These are phyloP conservation scores for Actenoides lindsayi DNA, from an alignment of 2,113 vertebrate species.

Conservation along the genomic window DNA sequence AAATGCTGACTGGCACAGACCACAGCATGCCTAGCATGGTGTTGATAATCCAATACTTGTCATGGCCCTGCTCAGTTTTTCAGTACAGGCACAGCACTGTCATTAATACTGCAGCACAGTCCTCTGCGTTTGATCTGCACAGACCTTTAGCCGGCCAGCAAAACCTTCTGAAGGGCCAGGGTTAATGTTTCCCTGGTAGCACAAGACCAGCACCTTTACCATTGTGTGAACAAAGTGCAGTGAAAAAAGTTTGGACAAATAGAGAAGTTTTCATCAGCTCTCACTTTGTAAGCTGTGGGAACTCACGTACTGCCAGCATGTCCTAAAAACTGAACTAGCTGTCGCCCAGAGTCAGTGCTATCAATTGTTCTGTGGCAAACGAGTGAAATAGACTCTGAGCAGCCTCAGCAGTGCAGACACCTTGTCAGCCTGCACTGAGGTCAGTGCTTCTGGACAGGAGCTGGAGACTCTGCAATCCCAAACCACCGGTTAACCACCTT, in stretches of 20 bases:
- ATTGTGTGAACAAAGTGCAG: background rate
- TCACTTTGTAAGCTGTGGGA: background rate
- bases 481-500: no score
- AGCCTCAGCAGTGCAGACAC: background rate
- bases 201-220: background rate
- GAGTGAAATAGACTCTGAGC: accelerated
- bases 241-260: background rate
- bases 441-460: background rate
- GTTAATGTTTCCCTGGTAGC: background rate
- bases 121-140: accelerated
- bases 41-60: background rate
- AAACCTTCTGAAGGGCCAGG: background rate
- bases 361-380: background rate
- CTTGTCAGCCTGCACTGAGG: accelerated
- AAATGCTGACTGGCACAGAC: background rate
- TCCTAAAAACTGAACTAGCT: background rate
- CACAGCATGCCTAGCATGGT: background rate
- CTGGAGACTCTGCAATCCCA: background rate
- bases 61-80: background rate
- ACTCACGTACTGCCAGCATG: accelerated
- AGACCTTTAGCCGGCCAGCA: background rate
- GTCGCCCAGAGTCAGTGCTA: background rate
- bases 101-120: background rate
- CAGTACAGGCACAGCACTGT: background rate
- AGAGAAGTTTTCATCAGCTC: background rate